Evolutionary conservation across 2,888 invertebrate species (phyloP).

Genomic region (Melikaiella ostensackeni): DNA sequence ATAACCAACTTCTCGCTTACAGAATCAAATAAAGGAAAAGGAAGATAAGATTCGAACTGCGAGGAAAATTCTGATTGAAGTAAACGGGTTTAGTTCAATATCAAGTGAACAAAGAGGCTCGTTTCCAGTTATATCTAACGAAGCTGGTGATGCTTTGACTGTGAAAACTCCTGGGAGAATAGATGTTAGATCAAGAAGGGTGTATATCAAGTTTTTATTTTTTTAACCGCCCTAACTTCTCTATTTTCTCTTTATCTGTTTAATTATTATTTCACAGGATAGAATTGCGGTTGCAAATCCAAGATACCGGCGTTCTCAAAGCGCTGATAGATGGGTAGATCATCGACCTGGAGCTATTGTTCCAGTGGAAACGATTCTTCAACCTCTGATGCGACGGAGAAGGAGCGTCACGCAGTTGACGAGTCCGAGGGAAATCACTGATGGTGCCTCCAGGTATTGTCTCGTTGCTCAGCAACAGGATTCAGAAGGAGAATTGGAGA

Average conservation of each 20-base stretch:
- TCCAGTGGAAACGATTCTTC: conserved; percentile 91
- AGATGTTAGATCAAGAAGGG: conserved; percentile 1
- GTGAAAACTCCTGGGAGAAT: background rate
- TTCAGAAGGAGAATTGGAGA: conserved; percentile 93
- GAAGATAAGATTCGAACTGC: conserved; percentile 81
- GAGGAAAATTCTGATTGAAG: conserved; percentile 79
- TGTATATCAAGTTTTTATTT: background rate
- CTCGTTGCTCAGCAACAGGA: conserved; percentile 94
- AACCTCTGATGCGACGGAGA: conserved; percentile 88
- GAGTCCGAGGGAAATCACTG: conserved; percentile 81
- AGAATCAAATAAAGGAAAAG: conserved; percentile 79
- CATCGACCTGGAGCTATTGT: conserved; percentile 90
- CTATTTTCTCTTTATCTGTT: background rate
- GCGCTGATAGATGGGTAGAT: conserved; percentile 90
- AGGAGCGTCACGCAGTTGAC: conserved; percentile 91
- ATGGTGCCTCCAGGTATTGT: conserved; percentile 88
- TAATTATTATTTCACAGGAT: conserved; percentile 69
- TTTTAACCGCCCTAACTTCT: background rate
- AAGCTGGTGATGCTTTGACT: background rate
- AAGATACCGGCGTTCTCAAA: conserved; percentile 87
- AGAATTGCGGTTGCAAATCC: conserved; percentile 83
- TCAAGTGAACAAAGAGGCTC: conserved; percentile 39
- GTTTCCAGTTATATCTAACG: background rate
- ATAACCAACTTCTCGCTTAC: conserved; percentile 39
- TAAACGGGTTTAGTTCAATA: conserved; percentile 60